phyloP scores from a whole-genome alignment of 1,140 invertebrate genomes.

The Dolichoris vasculosae region DNA sequence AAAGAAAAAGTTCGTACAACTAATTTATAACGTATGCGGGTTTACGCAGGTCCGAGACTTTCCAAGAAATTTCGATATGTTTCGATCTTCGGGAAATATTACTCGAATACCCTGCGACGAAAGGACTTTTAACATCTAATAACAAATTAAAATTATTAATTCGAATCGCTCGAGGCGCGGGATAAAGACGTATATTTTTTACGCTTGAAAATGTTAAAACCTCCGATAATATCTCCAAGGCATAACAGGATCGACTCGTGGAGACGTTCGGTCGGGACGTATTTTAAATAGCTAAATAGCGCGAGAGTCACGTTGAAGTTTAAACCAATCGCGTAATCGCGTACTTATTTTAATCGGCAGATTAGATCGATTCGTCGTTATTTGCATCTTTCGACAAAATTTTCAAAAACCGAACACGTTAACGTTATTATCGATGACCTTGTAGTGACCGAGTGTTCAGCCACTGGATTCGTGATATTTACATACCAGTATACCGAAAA shows the following conservation, averaged over 20 bases:
- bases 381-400: background rate
- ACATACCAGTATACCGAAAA: background rate
- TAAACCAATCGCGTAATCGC: background rate
- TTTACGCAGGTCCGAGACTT: background rate
- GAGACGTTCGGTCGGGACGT: background rate
- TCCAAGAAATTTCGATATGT: background rate
- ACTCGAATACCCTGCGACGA: background rate
- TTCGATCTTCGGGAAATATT: background rate
- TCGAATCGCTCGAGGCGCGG: background rate
- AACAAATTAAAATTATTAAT: background rate
- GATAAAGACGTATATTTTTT: too few relatives aligned
- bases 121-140: background rate
- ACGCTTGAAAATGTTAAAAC: background rate
- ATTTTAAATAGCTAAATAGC: background rate
- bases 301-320: background rate
- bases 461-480: background rate
- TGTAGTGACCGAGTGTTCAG: background rate
- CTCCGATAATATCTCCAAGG: background rate
- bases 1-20: background rate
- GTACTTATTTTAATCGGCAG: background rate
- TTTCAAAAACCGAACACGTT: background rate
- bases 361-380: background rate
- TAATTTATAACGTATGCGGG: background rate
- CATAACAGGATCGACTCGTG: too few relatives aligned
- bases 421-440: background rate